phyloP scores from a whole-genome alignment of 2,797 vertebrate genomes.

The Myioborus miniatus region DNA sequence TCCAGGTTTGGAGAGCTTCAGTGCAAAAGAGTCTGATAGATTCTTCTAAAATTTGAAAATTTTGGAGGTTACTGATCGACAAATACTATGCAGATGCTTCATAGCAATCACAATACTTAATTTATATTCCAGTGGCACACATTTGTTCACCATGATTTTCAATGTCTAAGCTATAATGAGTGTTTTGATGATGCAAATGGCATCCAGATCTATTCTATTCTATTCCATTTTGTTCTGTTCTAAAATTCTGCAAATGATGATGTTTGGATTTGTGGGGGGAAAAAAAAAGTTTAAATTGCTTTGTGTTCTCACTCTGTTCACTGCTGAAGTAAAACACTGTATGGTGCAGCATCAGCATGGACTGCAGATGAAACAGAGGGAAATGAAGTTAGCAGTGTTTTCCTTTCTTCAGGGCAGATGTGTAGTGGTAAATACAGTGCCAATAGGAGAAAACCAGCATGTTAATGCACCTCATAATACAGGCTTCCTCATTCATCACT shows the following conservation, averaged over 20 bases:
- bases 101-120: not conserved
- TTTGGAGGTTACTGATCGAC: not conserved
- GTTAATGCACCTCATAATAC: not conserved
- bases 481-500: not conserved
- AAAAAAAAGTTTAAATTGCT: not conserved
- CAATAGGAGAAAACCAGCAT: not conserved
- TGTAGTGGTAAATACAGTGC: not conserved
- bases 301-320: conserved; percentile 11
- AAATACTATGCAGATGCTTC: not conserved
- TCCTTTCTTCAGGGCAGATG: not conserved
- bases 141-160: conserved; percentile 6
- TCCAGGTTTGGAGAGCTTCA: not conserved
- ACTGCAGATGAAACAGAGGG: not conserved
- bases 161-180: not conserved
- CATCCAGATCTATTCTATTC: not conserved
- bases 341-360: not conserved
- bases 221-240: not conserved
- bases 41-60: not conserved
- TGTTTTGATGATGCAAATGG: conserved; percentile 28
- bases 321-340: not conserved
- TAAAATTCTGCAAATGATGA: not conserved
- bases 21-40: not conserved
- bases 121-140: not conserved
- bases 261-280: not conserved
- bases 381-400: not conserved